Evolutionary conservation across 35 echinoderm and acorn worm species (phyloP), one percentile per base, ranked within the genome.

Genomic region (Apostichopus parvimensis): DNA sequence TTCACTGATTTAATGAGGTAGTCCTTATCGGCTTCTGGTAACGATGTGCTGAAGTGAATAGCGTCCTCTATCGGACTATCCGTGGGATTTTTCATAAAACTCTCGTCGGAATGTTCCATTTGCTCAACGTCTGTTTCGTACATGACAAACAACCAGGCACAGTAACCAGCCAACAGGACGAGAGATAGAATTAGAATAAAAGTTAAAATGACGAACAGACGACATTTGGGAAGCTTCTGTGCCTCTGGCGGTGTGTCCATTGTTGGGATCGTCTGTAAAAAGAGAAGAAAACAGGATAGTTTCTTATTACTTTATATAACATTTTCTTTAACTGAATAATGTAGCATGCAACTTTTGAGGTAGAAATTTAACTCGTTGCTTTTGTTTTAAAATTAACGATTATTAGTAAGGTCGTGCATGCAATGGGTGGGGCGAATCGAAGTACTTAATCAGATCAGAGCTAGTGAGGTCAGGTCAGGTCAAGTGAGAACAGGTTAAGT

Each of bases 201-300:
- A n/a, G 68, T 88, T 57, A 88, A 64, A 8, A 88, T 9, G 4
- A 88, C 5, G 8, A 88, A 15, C 53, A 88, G 86, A 34, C 86
- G 86, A n/a, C 86, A 88, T 72, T 54, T 88, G 71, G 86, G 86
- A 54, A 88, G 34, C 62, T 88, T 88, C 64, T 52, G 60, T 1
- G 86, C 20, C 72, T 88, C 86, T 88, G 86, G 86, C 1, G 86
- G 86, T 4, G 28, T 88, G 18, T 88, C 86, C 86, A 88, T 88
- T 18, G 86, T 88, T 28, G 86, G 86, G 24, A 88, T 88, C 18
- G 86, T 88, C 86, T 88, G 34, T 54, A 25, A 66, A 14, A 72
- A 52, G n/a, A 65, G 20, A 71, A 54, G 53, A 84, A 61, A 61
- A 61, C 58, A 61, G 34, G 34, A 45, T 45, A 45, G 1, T 45